These are phyloP conservation scores for Pedetes capensis DNA, from an alignment of 2,113 vertebrate species.

Conservation along the genomic window DNA sequence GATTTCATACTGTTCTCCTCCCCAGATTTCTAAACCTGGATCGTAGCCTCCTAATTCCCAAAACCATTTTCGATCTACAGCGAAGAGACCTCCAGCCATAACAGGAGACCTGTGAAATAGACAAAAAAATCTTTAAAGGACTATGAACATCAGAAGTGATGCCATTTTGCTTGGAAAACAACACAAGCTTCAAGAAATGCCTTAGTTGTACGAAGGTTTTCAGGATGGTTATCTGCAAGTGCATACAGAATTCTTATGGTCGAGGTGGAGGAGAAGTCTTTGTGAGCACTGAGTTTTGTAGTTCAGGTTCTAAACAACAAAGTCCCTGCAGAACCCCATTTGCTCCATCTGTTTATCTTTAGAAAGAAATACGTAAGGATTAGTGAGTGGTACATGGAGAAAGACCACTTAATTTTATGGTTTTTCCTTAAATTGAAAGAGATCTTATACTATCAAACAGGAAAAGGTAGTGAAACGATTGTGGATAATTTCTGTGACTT, in stretches of 20 bases:
- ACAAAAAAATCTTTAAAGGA: conserved; percentile 52
- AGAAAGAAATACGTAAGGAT: background rate
- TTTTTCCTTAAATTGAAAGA: background rate
- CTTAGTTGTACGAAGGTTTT: background rate
- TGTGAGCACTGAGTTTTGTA: background rate
- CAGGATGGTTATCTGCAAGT: background rate
- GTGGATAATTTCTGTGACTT: background rate
- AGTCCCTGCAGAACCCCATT: background rate
- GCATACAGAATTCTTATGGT: background rate
- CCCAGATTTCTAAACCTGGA: conserved; percentile 91
- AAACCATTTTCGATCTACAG: conserved; percentile 91
- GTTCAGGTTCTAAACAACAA: background rate
- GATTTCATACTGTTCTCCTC: conserved; percentile 92
- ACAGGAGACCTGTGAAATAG: conserved; percentile 89
- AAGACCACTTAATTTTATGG: background rate
- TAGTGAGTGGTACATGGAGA: background rate
- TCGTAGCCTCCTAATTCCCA: conserved; percentile 92
- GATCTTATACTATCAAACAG: background rate
- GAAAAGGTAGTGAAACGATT: background rate
- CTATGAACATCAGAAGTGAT: background rate
- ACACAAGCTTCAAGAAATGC: background rate
- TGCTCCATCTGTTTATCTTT: background rate
- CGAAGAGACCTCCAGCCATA: conserved; percentile 93
- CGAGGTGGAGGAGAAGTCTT: background rate
- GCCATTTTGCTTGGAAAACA: background rate